Base-by-base conservation (phyloP, 2,888 invertebrate genomes). In the Lamellibrachia columna region DNA sequence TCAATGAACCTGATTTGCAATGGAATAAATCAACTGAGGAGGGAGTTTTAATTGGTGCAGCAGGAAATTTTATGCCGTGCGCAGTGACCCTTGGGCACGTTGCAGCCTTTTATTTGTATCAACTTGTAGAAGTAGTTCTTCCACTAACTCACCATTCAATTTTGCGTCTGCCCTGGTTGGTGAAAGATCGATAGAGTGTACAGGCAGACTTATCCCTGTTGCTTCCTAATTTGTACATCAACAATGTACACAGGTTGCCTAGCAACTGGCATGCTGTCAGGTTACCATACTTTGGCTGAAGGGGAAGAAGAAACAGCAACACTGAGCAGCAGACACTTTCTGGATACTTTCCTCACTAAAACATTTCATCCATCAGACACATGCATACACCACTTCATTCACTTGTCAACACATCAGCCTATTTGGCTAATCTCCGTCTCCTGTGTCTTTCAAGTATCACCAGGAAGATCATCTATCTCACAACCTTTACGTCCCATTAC, bases 241-340 rank as follows among this genome's bases (percentile, higher is more conserved):
- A 97, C 93, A 98, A 95, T 0, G 97, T 97, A 95, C 98, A 98
- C 96, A 98, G 97, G 96, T 98, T 98, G 1, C 97, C 97, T 93
- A 98, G 96, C 93, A 97, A 97, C 96, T 98, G 97, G 95, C 98
- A 98, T 11, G 97, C 97, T 40, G 97, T 97, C 92, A 95, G 95
- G 94, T 97, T 97, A 90, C 96, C 92, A 92, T 95, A 95, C 55
- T 92, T 92, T 6, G 75, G 52, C 93, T 94, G 90, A 53, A 92
- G 52, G 90, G 40, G 55, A 91, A 53, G n/a, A 91, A 92, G 40
- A 11, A 90, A 22, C 6, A 28, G 90, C 11, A 90, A 55, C 53
- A 92, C 7, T 28, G 8, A 28, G 55, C 3, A 55, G 55, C 55
- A 9, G 55, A 55, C 40, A 40, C 55, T 9, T 7, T 55, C 9